phyloP scores from a whole-genome alignment of 2,113 vertebrate genomes.

The Tapirus terrestris region DNA sequence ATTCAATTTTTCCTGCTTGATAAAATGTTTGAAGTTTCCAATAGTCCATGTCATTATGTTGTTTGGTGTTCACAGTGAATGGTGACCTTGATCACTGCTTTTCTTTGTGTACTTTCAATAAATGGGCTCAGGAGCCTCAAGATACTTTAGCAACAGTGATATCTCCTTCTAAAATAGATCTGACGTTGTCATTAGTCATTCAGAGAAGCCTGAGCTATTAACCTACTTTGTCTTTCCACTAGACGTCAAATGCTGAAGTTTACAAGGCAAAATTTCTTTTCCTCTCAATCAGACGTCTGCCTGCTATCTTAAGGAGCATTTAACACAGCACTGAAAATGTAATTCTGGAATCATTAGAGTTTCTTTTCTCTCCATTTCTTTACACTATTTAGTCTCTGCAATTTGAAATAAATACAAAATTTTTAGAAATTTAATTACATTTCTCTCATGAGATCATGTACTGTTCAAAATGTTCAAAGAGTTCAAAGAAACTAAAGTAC shows the following conservation, averaged over 20 bases:
- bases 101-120: constrained; percentile 65
- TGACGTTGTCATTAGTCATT: constrained; percentile 66
- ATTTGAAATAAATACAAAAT: background rate
- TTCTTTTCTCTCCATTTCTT: constrained; percentile 8
- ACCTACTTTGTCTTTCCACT: constrained; percentile 62
- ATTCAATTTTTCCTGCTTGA: constrained; percentile 68
- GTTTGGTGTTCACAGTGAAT: constrained; percentile 49
- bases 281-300: background rate
- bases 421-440: constrained; percentile 14
- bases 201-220: constrained; percentile 44
- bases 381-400: background rate
- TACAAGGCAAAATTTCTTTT: constrained; percentile 1
- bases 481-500: background rate
- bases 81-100: constrained; percentile 53
- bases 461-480: background rate
- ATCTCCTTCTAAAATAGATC: constrained; percentile 60
- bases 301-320: background rate
- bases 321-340: background rate
- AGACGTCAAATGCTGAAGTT: constrained; percentile 49
- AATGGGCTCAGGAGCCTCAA: constrained; percentile 35
- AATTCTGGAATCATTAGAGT: constrained; percentile 7
- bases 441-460: background rate
- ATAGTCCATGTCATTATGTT: constrained; percentile 56
- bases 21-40: constrained; percentile 70
- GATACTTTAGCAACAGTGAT: constrained; percentile 53